phyloP scores from a whole-genome alignment of 2,797 vertebrate species.

The Phoeniculus purpureus region DNA sequence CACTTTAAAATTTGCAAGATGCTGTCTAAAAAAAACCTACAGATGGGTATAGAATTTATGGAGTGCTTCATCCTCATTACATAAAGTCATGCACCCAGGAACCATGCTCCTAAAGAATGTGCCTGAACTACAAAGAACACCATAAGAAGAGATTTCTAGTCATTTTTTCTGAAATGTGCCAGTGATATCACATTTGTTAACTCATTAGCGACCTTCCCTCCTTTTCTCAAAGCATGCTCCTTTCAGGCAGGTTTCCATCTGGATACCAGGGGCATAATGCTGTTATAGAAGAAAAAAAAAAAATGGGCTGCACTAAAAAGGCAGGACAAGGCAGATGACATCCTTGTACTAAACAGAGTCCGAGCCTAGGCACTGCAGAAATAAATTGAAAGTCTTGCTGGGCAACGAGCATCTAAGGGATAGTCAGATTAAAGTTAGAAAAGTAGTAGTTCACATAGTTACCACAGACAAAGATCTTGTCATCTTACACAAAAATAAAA shows the following conservation, averaged over 20 bases:
- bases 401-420: not conserved
- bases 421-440: not conserved
- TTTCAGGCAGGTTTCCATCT: not conserved
- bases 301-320: not conserved
- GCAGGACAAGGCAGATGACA: not conserved
- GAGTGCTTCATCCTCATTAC: not conserved
- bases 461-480: not conserved
- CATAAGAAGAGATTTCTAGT: not conserved
- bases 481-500: not conserved
- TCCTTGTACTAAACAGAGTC: not conserved
- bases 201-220: not conserved
- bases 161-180: not conserved
- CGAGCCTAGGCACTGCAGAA: not conserved
- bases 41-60: not conserved
- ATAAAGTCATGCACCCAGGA: not conserved
- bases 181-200: not conserved
- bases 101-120: not conserved
- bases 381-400: not conserved
- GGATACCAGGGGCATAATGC: not conserved
- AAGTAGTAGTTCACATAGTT: not conserved
- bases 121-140: not conserved
- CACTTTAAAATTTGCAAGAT: not conserved
- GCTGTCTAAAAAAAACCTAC: not conserved
- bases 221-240: not conserved
- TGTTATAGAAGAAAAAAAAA: not conserved